Base-by-base conservation (phyloP, 2,888 invertebrate species). In the Dioctria linearis region DNA sequence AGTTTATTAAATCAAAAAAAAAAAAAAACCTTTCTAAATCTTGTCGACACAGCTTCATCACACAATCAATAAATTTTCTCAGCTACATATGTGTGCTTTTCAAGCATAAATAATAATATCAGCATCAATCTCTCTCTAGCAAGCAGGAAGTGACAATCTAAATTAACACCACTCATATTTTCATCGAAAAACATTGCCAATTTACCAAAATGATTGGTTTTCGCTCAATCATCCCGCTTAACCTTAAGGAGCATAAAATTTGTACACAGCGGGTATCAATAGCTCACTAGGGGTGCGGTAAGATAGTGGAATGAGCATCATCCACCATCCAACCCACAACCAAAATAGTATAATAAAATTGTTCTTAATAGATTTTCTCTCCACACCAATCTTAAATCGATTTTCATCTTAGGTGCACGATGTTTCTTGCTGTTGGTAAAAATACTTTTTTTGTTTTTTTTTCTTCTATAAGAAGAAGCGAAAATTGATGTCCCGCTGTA, bases 401-500 rank as follows among this genome's bases (percentile, higher is more conserved):
- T 71, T 57, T 71, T 61, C 71, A 39, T 46, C 25, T 25, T 25
- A 25, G 25, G 25, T 25, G 25, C 25, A 25, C 13, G 59, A 49
- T 67, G 71, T 46, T 71, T 54, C 71, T 71, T 54, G 71, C 69
- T 71, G 43, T 59, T 61, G 42, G 71, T 59, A 59, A 80, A 78
- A 78, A 67, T 78, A 69, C 46, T 67, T 66, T 67, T 73, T 75
- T 59, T 25, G n/a, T 25, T 25, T 25, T 25, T 25, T 25, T 25
- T 25, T 25, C 2, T 25, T 0, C 25, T 25, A 25, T 25, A 25
- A 25, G 25, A 75, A 81, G 79, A 65, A 79, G 49, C 67, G 51
- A 79, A 81, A 75, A 81, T 81, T 79, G 81, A 81, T 81, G 79
- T 79, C 66, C 81, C 75, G 61, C 39, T n/a, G 40, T 9, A 5